These are phyloP conservation scores for Drosophila paramelanica DNA, from an alignment of 2,888 invertebrate species.

Conservation along the genomic window DNA sequence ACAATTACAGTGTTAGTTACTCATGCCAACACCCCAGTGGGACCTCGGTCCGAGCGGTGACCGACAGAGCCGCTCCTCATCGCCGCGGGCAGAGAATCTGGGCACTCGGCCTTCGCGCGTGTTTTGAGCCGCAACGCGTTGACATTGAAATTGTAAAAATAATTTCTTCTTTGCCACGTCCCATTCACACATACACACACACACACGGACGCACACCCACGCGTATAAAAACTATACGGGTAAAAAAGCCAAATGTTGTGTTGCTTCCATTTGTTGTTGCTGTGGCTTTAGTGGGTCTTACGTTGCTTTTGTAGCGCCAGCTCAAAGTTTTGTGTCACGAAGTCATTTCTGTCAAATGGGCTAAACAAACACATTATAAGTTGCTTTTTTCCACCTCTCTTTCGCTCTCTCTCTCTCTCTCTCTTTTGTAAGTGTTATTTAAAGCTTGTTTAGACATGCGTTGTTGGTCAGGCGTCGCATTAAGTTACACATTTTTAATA, in stretches of 20 bases:
- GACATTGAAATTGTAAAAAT: slow-evolving; percentile 77
- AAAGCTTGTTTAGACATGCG: slow-evolving; percentile 32
- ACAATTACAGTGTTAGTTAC: slow-evolving; percentile 12
- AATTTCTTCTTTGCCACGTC: slow-evolving; percentile 53
- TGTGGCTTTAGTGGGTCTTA: slow-evolving; percentile 11
- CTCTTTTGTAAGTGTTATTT: slow-evolving; percentile 24
- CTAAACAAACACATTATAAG: slow-evolving; percentile 58
- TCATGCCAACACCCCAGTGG: slow-evolving; percentile 9
- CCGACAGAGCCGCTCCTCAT: slow-evolving; percentile 7
- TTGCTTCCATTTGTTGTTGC: slow-evolving; percentile 29
- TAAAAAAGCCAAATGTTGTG: slow-evolving; percentile 58
- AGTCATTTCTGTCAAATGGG: slow-evolving; percentile 59
- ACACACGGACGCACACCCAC: slow-evolving; percentile 1
- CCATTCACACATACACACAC: slow-evolving; percentile 17
- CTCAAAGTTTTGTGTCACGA: slow-evolving; percentile 52
- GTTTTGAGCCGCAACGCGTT: slow-evolving; percentile 53
- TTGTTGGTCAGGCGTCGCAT: slow-evolving; percentile 16
- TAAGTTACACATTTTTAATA: slow-evolving; percentile 14
- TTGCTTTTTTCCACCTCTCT: slow-evolving; percentile 5
- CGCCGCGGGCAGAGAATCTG: not conserved
- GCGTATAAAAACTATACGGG: slow-evolving; percentile 37
- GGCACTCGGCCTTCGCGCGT: slow-evolving; percentile 57
- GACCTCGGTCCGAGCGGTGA: slow-evolving; percentile 23
- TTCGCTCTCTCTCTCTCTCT: not conserved
- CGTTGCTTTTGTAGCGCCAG: slow-evolving; percentile 18